These are phyloP conservation scores for Eumeta japonica DNA, from an alignment of 1,140 invertebrate genomes.

Conservation along the genomic window DNA sequence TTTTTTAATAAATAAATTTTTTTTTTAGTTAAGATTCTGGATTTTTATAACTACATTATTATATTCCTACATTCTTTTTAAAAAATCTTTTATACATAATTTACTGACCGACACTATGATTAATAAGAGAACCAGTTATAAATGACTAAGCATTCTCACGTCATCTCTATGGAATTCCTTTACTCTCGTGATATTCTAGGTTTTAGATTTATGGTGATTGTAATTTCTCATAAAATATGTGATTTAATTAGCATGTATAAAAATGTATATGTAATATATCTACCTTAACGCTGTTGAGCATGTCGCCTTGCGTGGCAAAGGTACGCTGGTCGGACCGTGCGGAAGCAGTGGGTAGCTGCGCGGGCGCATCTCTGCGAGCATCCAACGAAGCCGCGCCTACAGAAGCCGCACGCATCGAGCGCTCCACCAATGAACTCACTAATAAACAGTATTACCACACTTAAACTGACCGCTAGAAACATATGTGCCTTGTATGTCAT, in stretches of 20 bases:
- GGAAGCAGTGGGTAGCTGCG: slow-evolving; percentile 22
- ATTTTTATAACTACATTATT: too few relatives aligned
- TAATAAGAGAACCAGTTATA: too few relatives aligned
- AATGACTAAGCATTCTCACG: too few relatives aligned
- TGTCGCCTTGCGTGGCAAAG: slow-evolving; percentile 38
- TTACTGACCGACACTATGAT: too few relatives aligned
- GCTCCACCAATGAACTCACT: slow-evolving; percentile 14
- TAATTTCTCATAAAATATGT: background rate
- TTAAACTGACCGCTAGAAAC: too few relatives aligned
- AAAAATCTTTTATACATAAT: too few relatives aligned
- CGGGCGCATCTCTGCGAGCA: slow-evolving; percentile 29
- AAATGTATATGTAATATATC: background rate
- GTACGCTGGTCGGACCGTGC: slow-evolving; percentile 41
- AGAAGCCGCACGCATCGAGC: slow-evolving; percentile 18
- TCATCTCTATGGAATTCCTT: background rate
- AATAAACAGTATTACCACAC: slow-evolving; percentile 2
- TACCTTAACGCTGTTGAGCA: slow-evolving; percentile 49
- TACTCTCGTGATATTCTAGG: background rate
- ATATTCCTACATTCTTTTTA: too few relatives aligned
- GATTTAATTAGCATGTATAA: slow-evolving; percentile 1
- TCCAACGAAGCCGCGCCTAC: slow-evolving; percentile 37
- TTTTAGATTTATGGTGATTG: background rate
- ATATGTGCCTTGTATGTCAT: too few relatives aligned
- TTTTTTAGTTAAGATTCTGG: too few relatives aligned
- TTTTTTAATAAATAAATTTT: too few relatives aligned